phyloP scores from a whole-genome alignment of 1,140 invertebrate species.

The Hesperophylax magnus region DNA sequence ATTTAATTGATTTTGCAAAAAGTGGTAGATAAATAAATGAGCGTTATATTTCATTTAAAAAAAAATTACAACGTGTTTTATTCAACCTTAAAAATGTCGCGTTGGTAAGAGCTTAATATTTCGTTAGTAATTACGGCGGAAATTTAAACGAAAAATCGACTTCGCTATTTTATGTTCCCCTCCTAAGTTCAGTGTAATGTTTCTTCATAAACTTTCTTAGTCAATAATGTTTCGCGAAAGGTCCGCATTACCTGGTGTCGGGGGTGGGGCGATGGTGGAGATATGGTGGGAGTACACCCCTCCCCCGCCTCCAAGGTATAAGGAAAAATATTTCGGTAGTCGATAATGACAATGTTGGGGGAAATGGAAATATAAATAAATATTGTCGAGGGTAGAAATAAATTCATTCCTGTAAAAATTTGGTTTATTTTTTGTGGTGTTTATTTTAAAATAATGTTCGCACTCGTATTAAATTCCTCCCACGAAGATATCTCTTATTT shows the following conservation, averaged over 20 bases:
- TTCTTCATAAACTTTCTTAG: constrained; percentile 38
- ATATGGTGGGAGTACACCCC: background rate
- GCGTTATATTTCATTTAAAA: too few species aligned
- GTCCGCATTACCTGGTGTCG: constrained; percentile 15
- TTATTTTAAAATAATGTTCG: too few species aligned
- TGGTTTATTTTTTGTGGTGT: background rate
- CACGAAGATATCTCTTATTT: too few species aligned
- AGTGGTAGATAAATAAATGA: too few species aligned
- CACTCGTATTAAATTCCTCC: too few species aligned
- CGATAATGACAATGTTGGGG: constrained; percentile 31
- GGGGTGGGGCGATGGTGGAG: background rate
- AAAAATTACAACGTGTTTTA: too few species aligned
- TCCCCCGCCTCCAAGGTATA: background rate
- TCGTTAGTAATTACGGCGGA: background rate
- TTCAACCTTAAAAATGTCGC: too few species aligned
- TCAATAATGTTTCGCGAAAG: constrained; percentile 43
- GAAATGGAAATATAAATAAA: constrained; percentile 23
- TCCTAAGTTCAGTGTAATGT: constrained; percentile 22
- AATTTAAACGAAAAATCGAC: constrained; percentile 17
- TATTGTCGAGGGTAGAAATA: constrained; percentile 22
- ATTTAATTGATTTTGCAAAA: too few species aligned
- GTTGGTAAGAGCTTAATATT: too few species aligned
- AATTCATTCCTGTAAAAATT: constrained; percentile 23
- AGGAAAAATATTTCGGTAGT: constrained; percentile 31
- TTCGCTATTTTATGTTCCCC: constrained; percentile 24